phyloP scores from a whole-genome alignment of 2,113 vertebrate genomes.

The Syngnathoides biaculeatus region DNA sequence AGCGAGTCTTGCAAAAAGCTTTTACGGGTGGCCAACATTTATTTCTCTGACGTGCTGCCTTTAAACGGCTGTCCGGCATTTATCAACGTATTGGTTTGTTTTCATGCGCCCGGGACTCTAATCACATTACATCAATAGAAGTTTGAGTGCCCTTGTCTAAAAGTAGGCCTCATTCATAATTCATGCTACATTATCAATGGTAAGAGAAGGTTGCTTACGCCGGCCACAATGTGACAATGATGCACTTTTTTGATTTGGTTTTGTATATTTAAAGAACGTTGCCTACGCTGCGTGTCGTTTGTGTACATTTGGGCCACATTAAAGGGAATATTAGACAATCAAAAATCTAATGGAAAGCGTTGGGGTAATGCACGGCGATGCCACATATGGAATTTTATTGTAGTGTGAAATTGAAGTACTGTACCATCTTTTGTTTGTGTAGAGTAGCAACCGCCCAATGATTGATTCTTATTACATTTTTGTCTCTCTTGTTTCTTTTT shows the following conservation, averaged over 20 bases:
- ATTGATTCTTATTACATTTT: not conserved
- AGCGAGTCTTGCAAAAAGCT: not conserved
- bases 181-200: not conserved
- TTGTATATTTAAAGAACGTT: not conserved
- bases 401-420: too few relatives aligned
- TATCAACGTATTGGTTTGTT: slow-evolving; percentile 1
- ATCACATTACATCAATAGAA: slow-evolving; percentile 10
- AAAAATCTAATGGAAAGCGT: too few relatives aligned
- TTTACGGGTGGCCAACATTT: not conserved
- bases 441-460: not conserved
- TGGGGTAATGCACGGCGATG: too few relatives aligned
- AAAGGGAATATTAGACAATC: not conserved
- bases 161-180: slow-evolving; percentile 7
- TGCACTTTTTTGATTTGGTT: not conserved
- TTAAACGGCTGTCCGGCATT: slow-evolving; percentile 7
- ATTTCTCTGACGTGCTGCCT: not conserved
- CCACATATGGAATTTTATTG: too few relatives aligned
- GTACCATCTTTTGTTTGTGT: not conserved
- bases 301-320: not conserved
- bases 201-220: slow-evolving; percentile 2
- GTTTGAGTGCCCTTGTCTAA: slow-evolving; percentile 7
- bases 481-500: not conserved
- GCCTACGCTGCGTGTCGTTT: too few relatives aligned
- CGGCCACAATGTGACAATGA: not conserved
- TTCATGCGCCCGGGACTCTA: slow-evolving; percentile 1